A percentile compares a stretch with the other conserved stretches of the same genome.
Conservation (phyloP, 2,113 vertebrate species). For the Cryptomyrus ogoouensis region DNA sequence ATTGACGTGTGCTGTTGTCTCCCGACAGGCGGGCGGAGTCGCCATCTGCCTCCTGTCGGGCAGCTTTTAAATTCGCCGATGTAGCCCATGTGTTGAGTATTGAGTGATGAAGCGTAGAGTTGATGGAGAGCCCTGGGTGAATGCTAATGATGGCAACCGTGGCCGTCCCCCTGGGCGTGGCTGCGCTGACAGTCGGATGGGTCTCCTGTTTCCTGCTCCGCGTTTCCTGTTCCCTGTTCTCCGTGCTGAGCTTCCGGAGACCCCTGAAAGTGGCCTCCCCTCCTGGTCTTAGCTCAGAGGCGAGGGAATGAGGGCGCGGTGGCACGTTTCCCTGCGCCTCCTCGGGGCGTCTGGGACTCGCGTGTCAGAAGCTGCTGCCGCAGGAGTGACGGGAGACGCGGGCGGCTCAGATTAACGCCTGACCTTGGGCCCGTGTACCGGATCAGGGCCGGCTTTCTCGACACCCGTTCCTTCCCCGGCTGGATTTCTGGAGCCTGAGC, state of each 20-base stretch:
- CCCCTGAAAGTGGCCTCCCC: background rate
- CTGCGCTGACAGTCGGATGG: background rate
- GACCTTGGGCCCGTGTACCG: background rate
- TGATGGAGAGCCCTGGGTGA: background rate
- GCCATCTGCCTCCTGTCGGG: background rate
- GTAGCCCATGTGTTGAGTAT: background rate
- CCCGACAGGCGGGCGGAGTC: background rate
- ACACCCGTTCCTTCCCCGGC: background rate
- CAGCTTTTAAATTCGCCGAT: background rate
- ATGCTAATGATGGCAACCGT: background rate
- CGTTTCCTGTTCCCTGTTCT: background rate
- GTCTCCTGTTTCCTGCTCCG: background rate
- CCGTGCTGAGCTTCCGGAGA: background rate
- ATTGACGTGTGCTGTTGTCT: background rate
- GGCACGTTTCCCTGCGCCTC: background rate
- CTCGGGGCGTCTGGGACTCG: too few relatives aligned
- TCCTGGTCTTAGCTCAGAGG: background rate
- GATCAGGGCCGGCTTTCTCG: background rate
- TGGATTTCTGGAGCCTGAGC: background rate
- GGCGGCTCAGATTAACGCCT: background rate
- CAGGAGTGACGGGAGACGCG: background rate
- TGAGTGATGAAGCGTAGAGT: background rate
- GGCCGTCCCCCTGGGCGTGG: background rate
- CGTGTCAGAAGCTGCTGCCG: background rate
- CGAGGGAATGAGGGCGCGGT: background rate